Conservation (phyloP, 2,888 invertebrate species). For the Pocota personata region DNA sequence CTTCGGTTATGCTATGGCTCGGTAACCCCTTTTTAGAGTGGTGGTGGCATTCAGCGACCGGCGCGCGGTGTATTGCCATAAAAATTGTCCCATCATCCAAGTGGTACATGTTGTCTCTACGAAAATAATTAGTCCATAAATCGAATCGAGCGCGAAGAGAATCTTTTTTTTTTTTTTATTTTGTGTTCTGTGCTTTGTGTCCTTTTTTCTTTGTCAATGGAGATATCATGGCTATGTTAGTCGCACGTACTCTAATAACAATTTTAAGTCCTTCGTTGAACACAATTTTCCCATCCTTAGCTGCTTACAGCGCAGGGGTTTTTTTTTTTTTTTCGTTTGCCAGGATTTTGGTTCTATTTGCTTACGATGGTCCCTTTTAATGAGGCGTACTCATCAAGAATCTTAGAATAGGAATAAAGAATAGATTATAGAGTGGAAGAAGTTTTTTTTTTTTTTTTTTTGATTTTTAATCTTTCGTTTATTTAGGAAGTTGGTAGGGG, state of each 20-base stretch:
- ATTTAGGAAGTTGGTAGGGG: background rate
- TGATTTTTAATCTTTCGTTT: slow-evolving; percentile 61
- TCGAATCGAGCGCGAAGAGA: slow-evolving; percentile 72
- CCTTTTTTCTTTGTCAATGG: slow-evolving; percentile 6
- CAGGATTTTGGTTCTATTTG: slow-evolving; percentile 62
- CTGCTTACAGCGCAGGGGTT: background rate
- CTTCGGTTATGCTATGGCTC: slow-evolving; percentile 62
- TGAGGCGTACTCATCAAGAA: slow-evolving; percentile 71
- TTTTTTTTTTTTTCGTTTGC: slow-evolving; percentile 29
- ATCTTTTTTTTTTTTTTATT: slow-evolving; percentile 59
- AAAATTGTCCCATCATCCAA: slow-evolving; percentile 65
- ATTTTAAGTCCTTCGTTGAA: slow-evolving; percentile 70
- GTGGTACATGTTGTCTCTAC: slow-evolving; percentile 44
- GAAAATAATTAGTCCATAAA: slow-evolving; percentile 74
- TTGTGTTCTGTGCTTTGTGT: background rate
- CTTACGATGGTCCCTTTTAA: slow-evolving; percentile 71
- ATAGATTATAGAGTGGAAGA: slow-evolving; percentile 64
- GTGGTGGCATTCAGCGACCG: background rate
- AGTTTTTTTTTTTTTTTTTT: slow-evolving; percentile 29
- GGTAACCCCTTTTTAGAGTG: slow-evolving; percentile 46
- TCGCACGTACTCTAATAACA: slow-evolving; percentile 70
- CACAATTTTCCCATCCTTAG: slow-evolving; percentile 61
- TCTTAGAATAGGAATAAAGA: slow-evolving; percentile 48
- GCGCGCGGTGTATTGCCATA: slow-evolving; percentile 36
- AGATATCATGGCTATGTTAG: slow-evolving; percentile 56